Evolutionary conservation across 2,797 vertebrate genomes (phyloP).

Genomic region (Lates japonicus): DNA sequence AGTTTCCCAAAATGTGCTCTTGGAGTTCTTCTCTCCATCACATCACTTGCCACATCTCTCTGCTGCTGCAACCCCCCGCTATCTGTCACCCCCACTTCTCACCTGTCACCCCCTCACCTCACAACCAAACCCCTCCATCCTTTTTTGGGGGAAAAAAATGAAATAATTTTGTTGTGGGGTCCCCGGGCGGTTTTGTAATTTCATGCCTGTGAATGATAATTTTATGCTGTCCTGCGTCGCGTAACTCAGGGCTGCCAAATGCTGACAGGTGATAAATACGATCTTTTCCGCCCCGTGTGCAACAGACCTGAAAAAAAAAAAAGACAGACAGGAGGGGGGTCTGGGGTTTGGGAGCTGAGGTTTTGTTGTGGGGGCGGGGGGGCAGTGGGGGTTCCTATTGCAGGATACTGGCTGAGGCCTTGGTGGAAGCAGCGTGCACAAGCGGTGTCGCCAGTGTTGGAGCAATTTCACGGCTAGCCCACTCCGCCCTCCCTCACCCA

Average conservation of each 20-base stretch:
- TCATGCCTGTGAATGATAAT: constrained; percentile 99
- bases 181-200: constrained; percentile 99
- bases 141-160: constrained; percentile 79
- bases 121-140: constrained; percentile 75
- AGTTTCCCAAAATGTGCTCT: constrained; percentile 76
- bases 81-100: constrained; percentile 77
- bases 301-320: constrained; percentile 87
- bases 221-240: constrained; percentile 99
- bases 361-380: constrained; percentile 30
- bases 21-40: constrained; percentile 67
- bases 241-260: constrained; percentile 99
- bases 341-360: constrained; percentile 67
- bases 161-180: constrained; percentile 99
- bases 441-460: constrained; percentile 74
- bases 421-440: constrained; percentile 75
- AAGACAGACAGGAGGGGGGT: constrained; percentile 72
- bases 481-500: constrained; percentile 73
- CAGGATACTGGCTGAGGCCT: constrained; percentile 80
- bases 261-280: constrained; percentile 99
- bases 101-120: constrained; percentile 79
- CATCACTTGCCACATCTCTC: constrained; percentile 68
- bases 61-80: constrained; percentile 41
- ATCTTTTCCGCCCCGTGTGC: constrained; percentile 94
- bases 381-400: constrained; percentile 73
- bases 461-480: constrained; percentile 92